Conservation (phyloP, 2,113 vertebrate species). For the Varanus salvator region DNA sequence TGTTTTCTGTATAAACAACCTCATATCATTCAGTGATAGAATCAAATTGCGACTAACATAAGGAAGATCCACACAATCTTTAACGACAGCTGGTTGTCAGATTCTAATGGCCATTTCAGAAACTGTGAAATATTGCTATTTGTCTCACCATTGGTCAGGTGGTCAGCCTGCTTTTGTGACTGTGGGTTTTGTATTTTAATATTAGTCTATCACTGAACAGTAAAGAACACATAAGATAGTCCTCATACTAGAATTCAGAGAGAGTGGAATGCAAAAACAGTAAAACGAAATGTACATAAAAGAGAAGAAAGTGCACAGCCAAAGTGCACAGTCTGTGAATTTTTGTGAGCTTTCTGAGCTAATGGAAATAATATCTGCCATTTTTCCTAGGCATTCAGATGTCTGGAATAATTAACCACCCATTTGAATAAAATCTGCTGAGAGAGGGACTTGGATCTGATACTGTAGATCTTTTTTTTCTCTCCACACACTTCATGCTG, state of each 20-base stretch:
- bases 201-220: slow-evolving; percentile 51
- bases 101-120: slow-evolving; percentile 73
- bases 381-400: fast-evolving
- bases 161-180: slow-evolving; percentile 53
- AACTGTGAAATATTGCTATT: slow-evolving; percentile 70
- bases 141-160: slow-evolving; percentile 72
- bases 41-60: slow-evolving; percentile 24
- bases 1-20: slow-evolving; percentile 51
- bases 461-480: slow-evolving; percentile 4
- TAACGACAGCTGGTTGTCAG: slow-evolving; percentile 59
- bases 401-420: slow-evolving; percentile 51
- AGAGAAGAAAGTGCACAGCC: background rate
- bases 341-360: background rate
- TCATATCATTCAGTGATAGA: slow-evolving; percentile 51
- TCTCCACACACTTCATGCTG: background rate
- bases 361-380: fast-evolving
- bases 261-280: fast-evolving
- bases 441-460: slow-evolving; percentile 5
- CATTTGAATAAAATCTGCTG: background rate
- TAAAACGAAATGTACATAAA: background rate
- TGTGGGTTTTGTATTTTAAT: slow-evolving; percentile 65
- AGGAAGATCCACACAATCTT: slow-evolving; percentile 42
- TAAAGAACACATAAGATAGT: slow-evolving; percentile 60
- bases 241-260: slow-evolving; percentile 24
- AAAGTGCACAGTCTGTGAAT: background rate